Base-by-base conservation (phyloP, 2,113 vertebrate species). In the Rhinopithecus roxellana region DNA sequence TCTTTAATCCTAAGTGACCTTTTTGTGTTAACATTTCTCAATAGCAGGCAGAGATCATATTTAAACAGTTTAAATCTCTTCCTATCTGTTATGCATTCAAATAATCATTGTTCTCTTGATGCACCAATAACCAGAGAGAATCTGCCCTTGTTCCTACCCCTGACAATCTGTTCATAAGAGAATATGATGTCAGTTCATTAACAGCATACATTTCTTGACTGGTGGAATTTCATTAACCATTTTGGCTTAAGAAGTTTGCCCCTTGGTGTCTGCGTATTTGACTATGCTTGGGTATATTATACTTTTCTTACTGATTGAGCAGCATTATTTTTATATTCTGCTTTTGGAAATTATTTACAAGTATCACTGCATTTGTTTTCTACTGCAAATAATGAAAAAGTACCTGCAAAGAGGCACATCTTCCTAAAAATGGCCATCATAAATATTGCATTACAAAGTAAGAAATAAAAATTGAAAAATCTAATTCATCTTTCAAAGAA, bases 11-110 rank as follows among this genome's bases (percentile, higher is more conserved):
- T n/a, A 2, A 23, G 81, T 96, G 93, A 97, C 80, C 97, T 98
- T 98, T 96, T 50, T 40, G 11, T 25, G 3, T 87, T 92, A 83
- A 69, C 2, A 94, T 98, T 97, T 87, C 93, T 95, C 90, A 96
- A 55, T 84, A 82, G 80, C 96, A 95, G 95, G 94, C 97, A 97
- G 92, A 95, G 97, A 90, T 92, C 80, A 48, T 35, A 8, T 92
- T 97, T 93, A 95, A 97, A 90, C 94, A 61, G 10, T 96, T 98
- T 97, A 96, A 94, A 95, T 98, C 82, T 83, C 79, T 96, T 84
- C 89, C 86, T 96, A 78, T 89, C 50, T 97, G 32, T 94, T 93
- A 23, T 7, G n/a, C 30, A 85, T 77, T 95, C 38, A 96, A 22
- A 81, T 61, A 93, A 72, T 6, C 89, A 35, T 94, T 98, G 89